These are phyloP conservation scores for Acanthacorydalis orientalis DNA, from an alignment of 2,888 invertebrate genomes.

Conservation along the genomic window DNA sequence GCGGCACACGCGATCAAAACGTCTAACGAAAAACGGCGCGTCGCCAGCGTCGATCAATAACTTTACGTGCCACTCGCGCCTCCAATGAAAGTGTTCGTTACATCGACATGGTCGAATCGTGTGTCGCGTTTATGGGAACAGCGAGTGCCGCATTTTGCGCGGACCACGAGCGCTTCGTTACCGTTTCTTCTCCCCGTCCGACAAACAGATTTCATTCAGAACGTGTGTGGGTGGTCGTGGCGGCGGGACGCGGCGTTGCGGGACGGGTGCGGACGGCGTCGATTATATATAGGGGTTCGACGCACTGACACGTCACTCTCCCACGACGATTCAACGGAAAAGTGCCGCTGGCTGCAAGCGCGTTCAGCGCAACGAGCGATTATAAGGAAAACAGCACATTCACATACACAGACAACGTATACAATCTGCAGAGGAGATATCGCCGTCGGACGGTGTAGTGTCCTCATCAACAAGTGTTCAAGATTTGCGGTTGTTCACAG, in stretches of 20 bases:
- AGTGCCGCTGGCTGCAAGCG: background rate
- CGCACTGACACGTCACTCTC: conserved; percentile 3
- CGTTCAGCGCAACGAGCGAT: too few species aligned
- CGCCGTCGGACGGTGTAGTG: background rate
- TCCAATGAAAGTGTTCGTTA: too few species aligned
- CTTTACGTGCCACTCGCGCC: too few species aligned
- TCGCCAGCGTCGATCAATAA: too few species aligned
- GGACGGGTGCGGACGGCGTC: conserved; percentile 19
- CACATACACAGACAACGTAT: too few species aligned
- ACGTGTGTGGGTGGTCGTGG: conserved; percentile 45
- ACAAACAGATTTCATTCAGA: conserved; percentile 41
- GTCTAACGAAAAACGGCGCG: too few species aligned
- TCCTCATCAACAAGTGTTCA: background rate
- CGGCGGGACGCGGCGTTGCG: conserved; percentile 34
- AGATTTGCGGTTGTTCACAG: background rate
- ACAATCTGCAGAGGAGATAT: background rate
- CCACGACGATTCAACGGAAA: background rate
- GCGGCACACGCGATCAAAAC: too few species aligned
- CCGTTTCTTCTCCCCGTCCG: conserved; percentile 18
- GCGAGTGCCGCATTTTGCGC: conserved; percentile 3
- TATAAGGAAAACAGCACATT: too few species aligned
- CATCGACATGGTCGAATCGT: too few species aligned
- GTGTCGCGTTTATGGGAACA: too few species aligned
- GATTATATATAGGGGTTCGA: conserved; percentile 13
- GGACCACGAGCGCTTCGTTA: conserved; percentile 18